Conservation (phyloP, 2,797 vertebrate genomes). For the Gambusia yucatana region DNA sequence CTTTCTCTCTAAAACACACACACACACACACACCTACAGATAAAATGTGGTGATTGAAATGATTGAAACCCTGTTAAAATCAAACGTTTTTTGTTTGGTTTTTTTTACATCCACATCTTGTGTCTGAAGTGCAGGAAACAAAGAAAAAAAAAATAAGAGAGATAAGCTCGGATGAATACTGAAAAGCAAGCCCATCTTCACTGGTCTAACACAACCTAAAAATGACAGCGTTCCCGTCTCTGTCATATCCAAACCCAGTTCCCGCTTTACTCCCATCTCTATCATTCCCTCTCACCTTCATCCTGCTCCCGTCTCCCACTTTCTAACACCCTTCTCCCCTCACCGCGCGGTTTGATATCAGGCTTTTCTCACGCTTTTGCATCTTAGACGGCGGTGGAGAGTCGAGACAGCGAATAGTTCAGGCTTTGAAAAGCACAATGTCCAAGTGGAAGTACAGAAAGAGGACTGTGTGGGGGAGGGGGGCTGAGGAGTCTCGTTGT, state of each 20-base stretch:
- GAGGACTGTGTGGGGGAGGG: conserved; percentile 28
- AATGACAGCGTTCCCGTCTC: conserved; percentile 70
- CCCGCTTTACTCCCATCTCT: conserved; percentile 28
- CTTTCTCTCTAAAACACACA: conserved; percentile 62
- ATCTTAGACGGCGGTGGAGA: conserved; percentile 16
- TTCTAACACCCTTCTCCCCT: conserved; percentile 10
- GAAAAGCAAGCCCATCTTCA: conserved; percentile 78
- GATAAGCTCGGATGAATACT: conserved; percentile 77
- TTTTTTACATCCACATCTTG: conserved; percentile 78
- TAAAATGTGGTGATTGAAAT: conserved; percentile 80
- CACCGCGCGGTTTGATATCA: conserved; percentile 31
- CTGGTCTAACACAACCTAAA: conserved; percentile 75
- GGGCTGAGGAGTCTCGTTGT: conserved; percentile 62
- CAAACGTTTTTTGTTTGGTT: conserved; percentile 51
- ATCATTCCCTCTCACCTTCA: conserved; percentile 26
- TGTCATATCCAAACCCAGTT: conserved; percentile 48
- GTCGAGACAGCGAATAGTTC: conserved; percentile 39
- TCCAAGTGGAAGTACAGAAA: conserved; percentile 64
- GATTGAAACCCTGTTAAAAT: conserved; percentile 79
- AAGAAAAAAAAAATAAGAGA: conserved; percentile 28
- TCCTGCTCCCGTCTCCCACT: conserved; percentile 31
- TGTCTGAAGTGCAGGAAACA: conserved; percentile 79
- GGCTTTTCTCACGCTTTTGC: conserved; percentile 33
- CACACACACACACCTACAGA: conserved; percentile 76
- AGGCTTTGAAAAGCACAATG: conserved; percentile 60